Evolutionary conservation across 2,113 vertebrate species (phyloP).

Genomic region (Pandion haliaetus): DNA sequence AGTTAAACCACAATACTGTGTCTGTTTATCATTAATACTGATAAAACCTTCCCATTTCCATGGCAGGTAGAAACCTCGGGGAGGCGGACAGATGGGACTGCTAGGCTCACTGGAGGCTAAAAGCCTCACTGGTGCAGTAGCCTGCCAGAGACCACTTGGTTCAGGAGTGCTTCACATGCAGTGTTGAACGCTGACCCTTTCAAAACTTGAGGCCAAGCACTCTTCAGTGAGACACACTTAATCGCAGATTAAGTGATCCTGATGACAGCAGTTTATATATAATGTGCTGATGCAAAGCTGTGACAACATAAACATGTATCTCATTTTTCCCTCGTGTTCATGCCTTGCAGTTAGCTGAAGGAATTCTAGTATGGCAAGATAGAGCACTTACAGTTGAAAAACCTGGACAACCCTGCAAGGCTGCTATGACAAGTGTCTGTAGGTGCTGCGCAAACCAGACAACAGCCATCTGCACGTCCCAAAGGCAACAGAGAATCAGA

Average conservation of each 20-base stretch:
- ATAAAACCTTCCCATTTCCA: neutral
- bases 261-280: neutral
- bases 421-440: neutral
- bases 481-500: neutral
- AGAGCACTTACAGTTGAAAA: neutral
- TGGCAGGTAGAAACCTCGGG: neutral
- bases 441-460: neutral
- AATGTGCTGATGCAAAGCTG: neutral
- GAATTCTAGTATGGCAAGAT: neutral
- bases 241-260: neutral
- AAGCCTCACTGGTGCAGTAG: neutral
- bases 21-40: constrained; percentile 33
- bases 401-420: neutral
- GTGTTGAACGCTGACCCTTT: neutral
- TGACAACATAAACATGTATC: neutral
- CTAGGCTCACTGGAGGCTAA: neutral
- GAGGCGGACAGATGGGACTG: neutral
- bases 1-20: neutral
- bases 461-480: neutral
- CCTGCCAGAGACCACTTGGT: neutral
- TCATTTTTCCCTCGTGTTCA: neutral
- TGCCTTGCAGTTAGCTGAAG: neutral
- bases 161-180: neutral
- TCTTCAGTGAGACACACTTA: neutral
- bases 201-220: neutral